A percentile compares a stretch with the other conserved stretches of the same genome.
These are phyloP conservation scores for Lipophrys pholis DNA, from an alignment of 2,113 vertebrate genomes.

Conservation along the genomic window DNA sequence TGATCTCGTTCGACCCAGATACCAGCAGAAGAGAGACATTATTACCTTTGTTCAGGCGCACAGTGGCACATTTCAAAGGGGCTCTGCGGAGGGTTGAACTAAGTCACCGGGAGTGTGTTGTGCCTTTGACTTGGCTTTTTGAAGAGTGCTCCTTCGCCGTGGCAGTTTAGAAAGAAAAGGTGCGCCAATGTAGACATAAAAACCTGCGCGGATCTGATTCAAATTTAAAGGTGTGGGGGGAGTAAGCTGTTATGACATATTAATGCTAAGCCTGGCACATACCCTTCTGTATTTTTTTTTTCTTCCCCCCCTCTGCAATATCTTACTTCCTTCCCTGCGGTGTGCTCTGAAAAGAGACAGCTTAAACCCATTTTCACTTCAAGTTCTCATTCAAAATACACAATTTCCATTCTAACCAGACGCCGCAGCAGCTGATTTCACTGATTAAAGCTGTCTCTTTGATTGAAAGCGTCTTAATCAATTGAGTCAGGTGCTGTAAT, in stretches of 20 bases:
- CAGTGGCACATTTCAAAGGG: slow-evolving; percentile 73
- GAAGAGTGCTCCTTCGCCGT: slow-evolving; percentile 56
- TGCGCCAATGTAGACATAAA: slow-evolving; percentile 57
- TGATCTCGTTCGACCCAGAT: slow-evolving; percentile 75
- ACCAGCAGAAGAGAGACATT: slow-evolving; percentile 65
- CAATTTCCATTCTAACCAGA: neutral
- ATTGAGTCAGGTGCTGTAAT: slow-evolving; percentile 25
- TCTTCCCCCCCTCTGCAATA: slow-evolving; percentile 1
- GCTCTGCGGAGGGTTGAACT: slow-evolving; percentile 41
- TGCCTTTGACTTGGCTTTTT: slow-evolving; percentile 51
- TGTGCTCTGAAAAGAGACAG: slow-evolving; percentile 20
- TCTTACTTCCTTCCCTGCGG: slow-evolving; percentile 10
- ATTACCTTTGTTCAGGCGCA: slow-evolving; percentile 72
- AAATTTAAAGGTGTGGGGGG: slow-evolving; percentile 46
- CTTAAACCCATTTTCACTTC: slow-evolving; percentile 7
- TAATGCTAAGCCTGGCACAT: slow-evolving; percentile 50
- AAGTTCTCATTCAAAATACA: slow-evolving; percentile 5
- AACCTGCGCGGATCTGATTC: slow-evolving; percentile 51
- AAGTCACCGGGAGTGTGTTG: slow-evolving; percentile 40
- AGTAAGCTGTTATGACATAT: slow-evolving; percentile 44
- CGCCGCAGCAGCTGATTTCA: slow-evolving; percentile 26
- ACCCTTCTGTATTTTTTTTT: slow-evolving; percentile 35
- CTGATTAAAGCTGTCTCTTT: slow-evolving; percentile 29
- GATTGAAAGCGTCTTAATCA: slow-evolving; percentile 51
- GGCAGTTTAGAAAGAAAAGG: slow-evolving; percentile 61